Percentiles rank a stretch among this genome's conserved stretches.
These are phyloP conservation scores for Lophura nycthemera DNA, from an alignment of 2,113 vertebrate species.

Conservation along the genomic window DNA sequence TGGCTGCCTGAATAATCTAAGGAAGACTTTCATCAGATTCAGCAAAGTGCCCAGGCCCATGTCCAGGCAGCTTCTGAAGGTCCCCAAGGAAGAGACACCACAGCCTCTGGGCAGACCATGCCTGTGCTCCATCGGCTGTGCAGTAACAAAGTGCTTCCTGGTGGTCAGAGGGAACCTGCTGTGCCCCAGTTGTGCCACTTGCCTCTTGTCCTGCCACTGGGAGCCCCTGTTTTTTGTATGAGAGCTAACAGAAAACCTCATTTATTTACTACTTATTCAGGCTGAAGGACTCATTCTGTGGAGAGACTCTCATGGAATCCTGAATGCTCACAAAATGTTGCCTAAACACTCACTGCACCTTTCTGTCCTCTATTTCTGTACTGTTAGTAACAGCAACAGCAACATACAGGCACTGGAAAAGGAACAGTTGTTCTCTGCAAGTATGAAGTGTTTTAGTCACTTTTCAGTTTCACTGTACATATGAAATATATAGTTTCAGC, in stretches of 20 bases:
- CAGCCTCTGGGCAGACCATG: neutral
- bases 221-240: neutral
- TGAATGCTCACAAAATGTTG: neutral
- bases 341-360: neutral
- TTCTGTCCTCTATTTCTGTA: neutral
- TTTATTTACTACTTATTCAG: neutral
- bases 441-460: neutral
- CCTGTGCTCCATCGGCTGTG: neutral
- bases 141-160: neutral
- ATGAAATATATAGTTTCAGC: neutral
- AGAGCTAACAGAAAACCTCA: neutral
- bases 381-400: neutral
- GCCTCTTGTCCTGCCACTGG: neutral
- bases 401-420: neutral
- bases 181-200: neutral
- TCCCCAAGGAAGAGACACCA: neutral
- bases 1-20: neutral
- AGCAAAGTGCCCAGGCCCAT: neutral
- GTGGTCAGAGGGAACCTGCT: neutral
- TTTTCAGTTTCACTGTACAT: neutral
- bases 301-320: neutral
- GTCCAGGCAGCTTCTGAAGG: neutral
- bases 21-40: neutral
- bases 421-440: neutral
- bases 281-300: neutral